Conservation (phyloP, 2,888 invertebrate species). For the Tachina grossa region DNA sequence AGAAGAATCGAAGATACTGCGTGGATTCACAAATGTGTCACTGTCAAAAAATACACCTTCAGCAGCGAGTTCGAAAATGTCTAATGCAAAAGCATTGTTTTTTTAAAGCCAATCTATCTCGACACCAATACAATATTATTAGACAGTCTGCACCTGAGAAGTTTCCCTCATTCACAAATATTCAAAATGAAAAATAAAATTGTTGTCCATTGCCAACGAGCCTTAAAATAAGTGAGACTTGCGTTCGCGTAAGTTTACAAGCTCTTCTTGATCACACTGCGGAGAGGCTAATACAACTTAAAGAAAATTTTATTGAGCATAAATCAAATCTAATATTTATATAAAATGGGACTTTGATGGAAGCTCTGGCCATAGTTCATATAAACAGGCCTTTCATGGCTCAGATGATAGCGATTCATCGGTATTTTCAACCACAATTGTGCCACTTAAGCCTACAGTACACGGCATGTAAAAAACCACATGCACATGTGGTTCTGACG, state of each 20-base stretch:
- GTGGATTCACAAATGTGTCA: conserved; percentile 10
- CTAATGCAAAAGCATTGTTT: conserved; percentile 14
- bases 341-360: too few species aligned
- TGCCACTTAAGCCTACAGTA: too few species aligned
- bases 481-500: too few species aligned
- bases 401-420: too few species aligned
- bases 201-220: too few species aligned
- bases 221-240: background rate
- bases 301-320: conserved; percentile 1
- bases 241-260: conserved; percentile 12
- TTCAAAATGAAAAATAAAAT: background rate
- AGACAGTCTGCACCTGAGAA: too few species aligned
- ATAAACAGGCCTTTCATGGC: too few species aligned
- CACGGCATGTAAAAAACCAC: too few species aligned
- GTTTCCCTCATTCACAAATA: background rate
- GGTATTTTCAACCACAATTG: too few species aligned
- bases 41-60: conserved; percentile 6
- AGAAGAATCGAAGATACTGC: conserved; percentile 2
- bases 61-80: conserved; percentile 8
- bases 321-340: background rate
- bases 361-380: too few species aligned
- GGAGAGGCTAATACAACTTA: conserved; percentile 8
- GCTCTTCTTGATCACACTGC: conserved; percentile 9
- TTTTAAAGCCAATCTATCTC: conserved; percentile 10
- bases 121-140: background rate